These are phyloP conservation scores for Penaeus monodon DNA, from an alignment of 2,888 invertebrate species.

Conservation along the genomic window DNA sequence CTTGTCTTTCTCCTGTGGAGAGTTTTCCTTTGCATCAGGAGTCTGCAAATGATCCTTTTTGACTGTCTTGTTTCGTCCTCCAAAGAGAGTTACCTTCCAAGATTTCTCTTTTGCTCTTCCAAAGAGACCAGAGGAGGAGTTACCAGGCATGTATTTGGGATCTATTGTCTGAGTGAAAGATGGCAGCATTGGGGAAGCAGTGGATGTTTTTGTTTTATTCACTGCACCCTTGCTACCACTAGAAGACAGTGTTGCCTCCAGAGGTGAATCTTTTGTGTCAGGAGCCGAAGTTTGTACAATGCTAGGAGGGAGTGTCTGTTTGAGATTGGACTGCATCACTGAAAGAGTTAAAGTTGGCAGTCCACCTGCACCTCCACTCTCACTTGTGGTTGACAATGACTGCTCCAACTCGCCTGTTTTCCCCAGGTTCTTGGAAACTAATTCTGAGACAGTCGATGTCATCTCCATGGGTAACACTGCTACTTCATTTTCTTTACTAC, in stretches of 20 bases:
- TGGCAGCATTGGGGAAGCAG: slow-evolving; percentile 30
- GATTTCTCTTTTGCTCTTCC: slow-evolving; percentile 35
- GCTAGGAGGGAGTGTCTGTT: slow-evolving; percentile 18
- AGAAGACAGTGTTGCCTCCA: not conserved
- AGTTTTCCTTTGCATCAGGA: too few relatives aligned
- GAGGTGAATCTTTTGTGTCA: slow-evolving; percentile 1
- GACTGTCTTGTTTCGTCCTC: slow-evolving; percentile 6
- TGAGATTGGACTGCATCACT: slow-evolving; percentile 36
- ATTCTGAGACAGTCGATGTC: slow-evolving; percentile 21
- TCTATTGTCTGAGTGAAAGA: slow-evolving; percentile 38
- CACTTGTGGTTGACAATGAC: not conserved
- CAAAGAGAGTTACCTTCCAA: slow-evolving; percentile 44
- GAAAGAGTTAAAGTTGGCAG: slow-evolving; percentile 42
- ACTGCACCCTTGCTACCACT: slow-evolving; percentile 3
- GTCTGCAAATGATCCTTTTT: slow-evolving; percentile 20
- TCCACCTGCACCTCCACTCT: not conserved
- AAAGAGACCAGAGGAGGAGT: slow-evolving; percentile 10
- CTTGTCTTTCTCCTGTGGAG: too few relatives aligned
- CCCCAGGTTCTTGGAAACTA: slow-evolving; percentile 6
- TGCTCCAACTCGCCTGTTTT: not conserved
- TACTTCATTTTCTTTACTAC: slow-evolving; percentile 3
- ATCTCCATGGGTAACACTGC: slow-evolving; percentile 38
- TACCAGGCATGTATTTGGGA: slow-evolving; percentile 41
- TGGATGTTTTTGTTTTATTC: not conserved
- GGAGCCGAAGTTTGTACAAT: slow-evolving; percentile 8